phyloP scores from a whole-genome alignment of 2,113 vertebrate genomes.

The Falco punctatus region DNA sequence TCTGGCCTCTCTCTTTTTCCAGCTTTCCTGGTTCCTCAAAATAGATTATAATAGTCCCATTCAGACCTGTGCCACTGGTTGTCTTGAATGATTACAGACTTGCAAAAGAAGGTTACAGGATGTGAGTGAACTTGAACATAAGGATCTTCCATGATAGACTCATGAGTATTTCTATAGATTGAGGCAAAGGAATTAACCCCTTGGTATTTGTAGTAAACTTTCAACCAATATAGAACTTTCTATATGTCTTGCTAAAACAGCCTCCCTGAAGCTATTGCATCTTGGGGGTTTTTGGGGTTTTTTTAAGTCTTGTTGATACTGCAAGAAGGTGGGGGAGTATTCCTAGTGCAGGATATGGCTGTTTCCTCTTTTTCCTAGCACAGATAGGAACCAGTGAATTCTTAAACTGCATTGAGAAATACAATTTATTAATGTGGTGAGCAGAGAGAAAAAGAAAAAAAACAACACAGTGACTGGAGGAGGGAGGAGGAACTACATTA shows the following conservation, averaged over 20 bases:
- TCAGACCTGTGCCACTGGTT: neutral
- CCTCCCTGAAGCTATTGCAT: neutral
- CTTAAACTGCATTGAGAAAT: neutral
- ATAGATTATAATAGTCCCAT: neutral
- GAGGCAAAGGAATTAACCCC: neutral
- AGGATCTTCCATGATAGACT: neutral
- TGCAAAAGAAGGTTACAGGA: rapidly evolving
- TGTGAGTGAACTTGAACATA: neutral
- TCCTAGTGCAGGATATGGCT: neutral
- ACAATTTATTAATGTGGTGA: neutral
- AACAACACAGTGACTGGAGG: too few species aligned
- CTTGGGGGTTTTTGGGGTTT: neutral
- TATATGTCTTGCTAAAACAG: neutral
- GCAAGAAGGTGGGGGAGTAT: neutral
- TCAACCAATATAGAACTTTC: neutral
- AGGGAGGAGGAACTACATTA: neutral
- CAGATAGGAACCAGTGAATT: neutral
- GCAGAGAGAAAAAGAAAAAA: neutral
- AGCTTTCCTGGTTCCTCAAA: neutral
- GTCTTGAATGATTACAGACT: neutral
- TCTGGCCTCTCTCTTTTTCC: neutral
- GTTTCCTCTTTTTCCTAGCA: neutral
- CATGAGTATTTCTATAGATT: neutral
- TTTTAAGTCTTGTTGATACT: neutral
- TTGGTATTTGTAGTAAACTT: neutral